Evolutionary conservation across 2,888 invertebrate species (phyloP), one percentile per base, ranked within the genome.

Genomic region (Drosophila fungiperda): DNA sequence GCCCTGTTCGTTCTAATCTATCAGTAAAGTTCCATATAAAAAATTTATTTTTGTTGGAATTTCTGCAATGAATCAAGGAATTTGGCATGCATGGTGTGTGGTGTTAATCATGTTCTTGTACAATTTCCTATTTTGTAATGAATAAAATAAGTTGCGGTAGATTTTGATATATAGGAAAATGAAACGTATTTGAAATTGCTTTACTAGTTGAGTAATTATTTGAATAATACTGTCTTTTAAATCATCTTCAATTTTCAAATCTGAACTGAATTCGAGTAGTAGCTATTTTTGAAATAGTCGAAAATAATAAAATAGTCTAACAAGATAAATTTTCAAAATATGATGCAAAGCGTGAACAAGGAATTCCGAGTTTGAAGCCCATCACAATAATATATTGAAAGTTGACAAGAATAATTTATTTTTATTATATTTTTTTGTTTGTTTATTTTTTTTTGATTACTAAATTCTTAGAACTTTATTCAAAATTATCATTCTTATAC

Each of bases 401-500:
- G 38, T 29, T 20, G 20, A 62, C 35, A 42, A 15, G 4, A 33
- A 42, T 48, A 71, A 71, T 71, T 67, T 57, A 50, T 57, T 45
- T 45, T 23, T 45, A 45, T 45, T 82, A 73, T 53, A 74, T 77
- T 74, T 71, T 68, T 74, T 88, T 68, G 12, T 45, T 45, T 20
- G 20, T 45, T 45, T 55, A 38, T 55, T 88, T 84, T 26, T 87
- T 87, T 80, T 89, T 90, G 91, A 90, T 89, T 89, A 91, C 89
- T 91, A 89, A 89, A 91, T 89, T 91, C 89, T 89, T 90, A 89
- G 90, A 89, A 90, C 91, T 90, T 89, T 89, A 89, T 89, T 80
- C 90, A 89, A 89, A 89, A 90, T 90, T 77, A 89, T 91, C 73
- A 76, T 79, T 76, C 76, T 76, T 82, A 82, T 87, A 72, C 84